phyloP scores from a whole-genome alignment of 2,113 vertebrate species.

The Zosterops lateralis region DNA sequence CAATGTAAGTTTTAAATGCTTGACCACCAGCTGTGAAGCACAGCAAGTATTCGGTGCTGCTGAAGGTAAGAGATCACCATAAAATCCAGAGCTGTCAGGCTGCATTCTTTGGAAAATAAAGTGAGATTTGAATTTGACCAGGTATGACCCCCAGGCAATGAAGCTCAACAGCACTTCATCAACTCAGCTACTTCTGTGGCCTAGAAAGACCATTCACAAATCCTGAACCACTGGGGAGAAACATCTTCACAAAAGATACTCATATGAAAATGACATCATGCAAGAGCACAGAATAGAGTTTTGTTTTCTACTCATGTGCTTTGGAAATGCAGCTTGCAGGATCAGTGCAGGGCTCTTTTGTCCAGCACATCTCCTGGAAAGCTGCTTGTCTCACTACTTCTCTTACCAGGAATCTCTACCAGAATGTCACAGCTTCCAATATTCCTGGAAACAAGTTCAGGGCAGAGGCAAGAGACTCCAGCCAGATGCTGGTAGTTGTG shows the following conservation, averaged over 20 bases:
- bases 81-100: neutral
- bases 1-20: neutral
- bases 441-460: neutral
- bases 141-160: neutral
- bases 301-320: neutral
- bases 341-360: neutral
- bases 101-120: neutral
- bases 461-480: neutral
- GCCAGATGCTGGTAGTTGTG: neutral
- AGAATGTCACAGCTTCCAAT: neutral
- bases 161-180: neutral
- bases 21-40: neutral
- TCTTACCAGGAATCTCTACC: neutral
- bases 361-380: neutral
- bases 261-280: neutral
- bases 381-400: neutral
- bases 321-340: neutral
- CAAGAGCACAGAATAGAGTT: neutral
- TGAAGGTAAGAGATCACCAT: neutral
- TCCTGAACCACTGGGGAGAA: neutral
- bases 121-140: neutral
- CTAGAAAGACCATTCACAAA: conserved; percentile 23
- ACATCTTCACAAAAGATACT: neutral
- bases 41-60: neutral
- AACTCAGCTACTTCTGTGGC: neutral